Percentiles rank a stretch among this genome's conserved stretches.
phyloP scores from a whole-genome alignment of 2,888 invertebrate genomes.

The Clanis bilineata region DNA sequence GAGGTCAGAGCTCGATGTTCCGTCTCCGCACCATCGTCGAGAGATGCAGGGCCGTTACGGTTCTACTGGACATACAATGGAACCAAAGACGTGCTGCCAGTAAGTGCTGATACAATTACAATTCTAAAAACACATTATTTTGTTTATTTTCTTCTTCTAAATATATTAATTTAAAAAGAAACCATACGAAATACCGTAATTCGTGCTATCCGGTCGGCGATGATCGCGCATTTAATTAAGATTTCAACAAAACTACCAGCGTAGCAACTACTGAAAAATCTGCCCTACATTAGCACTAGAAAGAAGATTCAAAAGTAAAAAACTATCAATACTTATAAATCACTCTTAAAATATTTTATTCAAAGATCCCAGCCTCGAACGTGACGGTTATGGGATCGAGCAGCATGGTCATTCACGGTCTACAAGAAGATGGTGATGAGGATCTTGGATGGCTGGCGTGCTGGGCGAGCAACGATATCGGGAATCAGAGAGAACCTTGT shows the following conservation, averaged over 20 bases:
- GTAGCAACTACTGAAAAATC: no score
- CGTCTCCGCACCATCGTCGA: conserved; percentile 89
- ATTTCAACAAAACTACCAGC: no score
- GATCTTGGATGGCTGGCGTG: conserved; percentile 93
- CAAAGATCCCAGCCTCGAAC: conserved; percentile 78
- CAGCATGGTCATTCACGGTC: conserved; percentile 83
- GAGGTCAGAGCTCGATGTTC: conserved; percentile 89
- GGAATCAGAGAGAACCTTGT: conserved; percentile 91
- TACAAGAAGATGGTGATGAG: conserved; percentile 74
- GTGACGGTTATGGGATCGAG: conserved; percentile 77
- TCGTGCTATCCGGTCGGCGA: no score
- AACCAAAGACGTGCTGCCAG: conserved; percentile 88
- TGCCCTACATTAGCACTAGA: no score
- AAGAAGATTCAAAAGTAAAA: no score
- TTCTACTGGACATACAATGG: conserved; percentile 95
- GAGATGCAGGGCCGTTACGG: conserved; percentile 82
- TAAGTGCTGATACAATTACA: conserved; percentile 49
- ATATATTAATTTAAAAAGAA: no score
- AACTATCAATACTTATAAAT: no score
- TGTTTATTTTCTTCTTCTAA: no score
- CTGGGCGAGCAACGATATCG: conserved; percentile 93
- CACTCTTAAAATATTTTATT: neutral
- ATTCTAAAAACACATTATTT: neutral
- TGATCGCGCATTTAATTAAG: no score
- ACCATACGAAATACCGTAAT: no score